Base-by-base conservation (phyloP, 2,888 invertebrate genomes). In the Brenthis hecate region DNA sequence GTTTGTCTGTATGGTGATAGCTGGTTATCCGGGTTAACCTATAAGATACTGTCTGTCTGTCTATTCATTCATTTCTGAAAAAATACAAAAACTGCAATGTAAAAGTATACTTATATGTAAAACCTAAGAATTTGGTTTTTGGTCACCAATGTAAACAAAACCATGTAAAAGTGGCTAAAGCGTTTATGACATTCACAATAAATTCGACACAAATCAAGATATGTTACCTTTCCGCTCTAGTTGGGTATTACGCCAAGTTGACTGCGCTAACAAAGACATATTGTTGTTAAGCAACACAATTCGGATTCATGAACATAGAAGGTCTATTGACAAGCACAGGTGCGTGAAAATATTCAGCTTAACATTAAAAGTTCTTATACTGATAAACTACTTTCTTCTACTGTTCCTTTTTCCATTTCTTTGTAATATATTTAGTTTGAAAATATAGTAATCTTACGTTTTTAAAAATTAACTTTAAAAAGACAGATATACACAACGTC, bases 241-340 rank as follows among this genome's bases (percentile, higher is more conserved):
- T 85, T 88, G 88, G 88, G 88, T 85, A 82, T 85, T 79, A 82
- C 81, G 89, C 88, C 88, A 88, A 88, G 81, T 85, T 78, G 81
- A 79, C 81, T 78, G 75, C 77, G 81, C 83, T 82, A 86, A 86
- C 85, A 86, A 82, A 84, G 84, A 82, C 79, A 74, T 77, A 80
- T 77, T 82, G 81, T 79, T 81, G 85, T 85, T 82, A 82, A 79
- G 81, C 77, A 78, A 75, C 74, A 75, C 77, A 74, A 78, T 81
- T 80, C 79, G 77, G 78, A 79, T 79, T 79, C 78, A 78, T 74
- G 79, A 79, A 65, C 58, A 68, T 51, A 47, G 51, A 58, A 51
- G 47, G 6, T 50, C 57, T 50, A 71, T 65, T 68, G 65, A 63
- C 58, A 56, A 56, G 48, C 66, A 64, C 36, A 56, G 32, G 55